Evolutionary conservation across 2,888 invertebrate genomes (phyloP).

Genomic region (Hypena proboscidalis): DNA sequence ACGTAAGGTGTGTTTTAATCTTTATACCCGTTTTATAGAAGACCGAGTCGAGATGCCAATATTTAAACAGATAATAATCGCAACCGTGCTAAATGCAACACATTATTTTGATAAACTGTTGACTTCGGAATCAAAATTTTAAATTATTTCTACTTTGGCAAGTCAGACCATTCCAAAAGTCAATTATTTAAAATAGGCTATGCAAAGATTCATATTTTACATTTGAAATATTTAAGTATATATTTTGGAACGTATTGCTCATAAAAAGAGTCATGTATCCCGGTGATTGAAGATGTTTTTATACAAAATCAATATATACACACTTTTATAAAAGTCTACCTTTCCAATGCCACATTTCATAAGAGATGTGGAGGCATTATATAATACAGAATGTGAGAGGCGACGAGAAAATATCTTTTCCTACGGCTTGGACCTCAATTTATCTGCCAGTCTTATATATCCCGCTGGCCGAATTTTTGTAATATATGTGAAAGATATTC

Average conservation of each 20-base stretch:
- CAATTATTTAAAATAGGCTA: constrained; percentile 75
- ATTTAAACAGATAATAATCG: constrained; percentile 24
- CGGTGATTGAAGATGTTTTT: constrained; percentile 31
- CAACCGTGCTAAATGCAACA: constrained; percentile 2
- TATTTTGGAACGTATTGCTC: constrained; percentile 61
- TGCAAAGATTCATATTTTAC: constrained; percentile 53
- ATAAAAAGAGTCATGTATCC: constrained; percentile 20
- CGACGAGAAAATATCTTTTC: neutral
- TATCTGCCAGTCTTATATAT: constrained; percentile 25
- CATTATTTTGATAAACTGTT: constrained; percentile 31
- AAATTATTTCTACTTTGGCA: constrained; percentile 44
- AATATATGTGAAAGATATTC: constrained; percentile 27
- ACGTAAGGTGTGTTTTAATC: constrained; percentile 29
- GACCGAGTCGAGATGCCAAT: constrained; percentile 22
- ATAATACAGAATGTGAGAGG: constrained; percentile 7
- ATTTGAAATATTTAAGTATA: constrained; percentile 48
- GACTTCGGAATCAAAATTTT: constrained; percentile 25
- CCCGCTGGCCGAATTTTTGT: constrained; percentile 16
- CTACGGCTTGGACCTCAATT: constrained; percentile 6
- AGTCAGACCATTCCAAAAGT: constrained; percentile 70
- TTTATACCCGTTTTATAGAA: constrained; percentile 20
- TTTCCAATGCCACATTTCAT: constrained; percentile 11
- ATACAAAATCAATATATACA: constrained; percentile 29
- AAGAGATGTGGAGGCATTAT: constrained; percentile 5
- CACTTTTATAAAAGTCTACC: constrained; percentile 30